phyloP scores from a whole-genome alignment of 2,888 invertebrate species.

The Embidobia sp. region DNA sequence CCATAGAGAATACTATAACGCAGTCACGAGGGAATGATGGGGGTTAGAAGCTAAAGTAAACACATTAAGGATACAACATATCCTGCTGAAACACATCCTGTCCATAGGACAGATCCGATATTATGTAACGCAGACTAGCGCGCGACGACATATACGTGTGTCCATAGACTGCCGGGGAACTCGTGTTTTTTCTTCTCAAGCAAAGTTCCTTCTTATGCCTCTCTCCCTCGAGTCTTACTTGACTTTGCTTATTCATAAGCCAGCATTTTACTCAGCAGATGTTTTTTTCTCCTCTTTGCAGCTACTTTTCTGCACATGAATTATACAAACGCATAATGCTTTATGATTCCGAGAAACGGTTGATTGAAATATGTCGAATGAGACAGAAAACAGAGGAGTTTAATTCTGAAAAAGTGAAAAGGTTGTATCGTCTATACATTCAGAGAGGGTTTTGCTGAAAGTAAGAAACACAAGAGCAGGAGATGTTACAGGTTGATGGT shows the following conservation, averaged over 20 bases:
- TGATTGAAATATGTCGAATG: constrained; percentile 43
- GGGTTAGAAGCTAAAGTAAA: constrained; percentile 79
- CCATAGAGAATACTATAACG: constrained; percentile 57
- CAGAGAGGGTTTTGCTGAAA: not conserved
- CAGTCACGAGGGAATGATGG: constrained; percentile 68
- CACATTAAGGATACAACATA: constrained; percentile 79
- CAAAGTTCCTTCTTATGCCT: constrained; percentile 52
- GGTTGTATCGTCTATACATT: not conserved
- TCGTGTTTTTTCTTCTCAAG: constrained; percentile 54
- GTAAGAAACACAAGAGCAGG: not conserved
- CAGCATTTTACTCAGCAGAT: constrained; percentile 56
- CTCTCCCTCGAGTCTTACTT: constrained; percentile 56
- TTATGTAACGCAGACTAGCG: constrained; percentile 44
- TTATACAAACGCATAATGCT: constrained; percentile 59
- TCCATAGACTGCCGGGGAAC: constrained; percentile 45
- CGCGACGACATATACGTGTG: constrained; percentile 11
- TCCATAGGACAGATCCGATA: constrained; percentile 65
- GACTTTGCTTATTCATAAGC: constrained; percentile 67
- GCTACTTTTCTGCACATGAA: constrained; percentile 58
- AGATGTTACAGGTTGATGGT: not conserved
- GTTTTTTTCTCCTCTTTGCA: constrained; percentile 44
- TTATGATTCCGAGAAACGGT: constrained; percentile 40
- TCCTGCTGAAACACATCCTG: constrained; percentile 74
- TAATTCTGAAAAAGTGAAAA: constrained; percentile 3
- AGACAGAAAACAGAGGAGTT: constrained; percentile 3